phyloP scores from a whole-genome alignment of 1,140 invertebrate species.

The Lasioglossum albipes region DNA sequence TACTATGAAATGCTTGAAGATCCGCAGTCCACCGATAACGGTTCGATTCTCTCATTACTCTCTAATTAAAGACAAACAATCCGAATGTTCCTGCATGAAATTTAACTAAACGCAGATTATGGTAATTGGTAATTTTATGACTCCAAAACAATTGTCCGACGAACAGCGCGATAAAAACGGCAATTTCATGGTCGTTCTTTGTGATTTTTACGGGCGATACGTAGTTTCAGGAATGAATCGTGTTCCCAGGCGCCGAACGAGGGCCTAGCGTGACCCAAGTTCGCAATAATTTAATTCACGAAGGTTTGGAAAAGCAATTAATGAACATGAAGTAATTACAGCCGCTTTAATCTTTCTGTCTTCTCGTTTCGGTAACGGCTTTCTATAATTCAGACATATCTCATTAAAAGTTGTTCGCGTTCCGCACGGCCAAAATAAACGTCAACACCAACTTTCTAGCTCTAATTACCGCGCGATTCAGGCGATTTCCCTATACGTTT shows the following conservation, averaged over 20 bases:
- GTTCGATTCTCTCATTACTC: too few species aligned
- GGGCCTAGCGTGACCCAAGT: constrained; percentile 31
- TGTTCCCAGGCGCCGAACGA: not conserved
- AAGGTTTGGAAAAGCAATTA: constrained; percentile 49
- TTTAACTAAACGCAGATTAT: too few species aligned
- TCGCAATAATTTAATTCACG: constrained; percentile 47
- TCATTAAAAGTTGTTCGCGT: constrained; percentile 52
- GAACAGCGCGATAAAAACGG: too few species aligned
- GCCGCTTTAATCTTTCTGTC: constrained; percentile 50
- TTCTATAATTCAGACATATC: constrained; percentile 52
- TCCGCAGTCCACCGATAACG: too few species aligned
- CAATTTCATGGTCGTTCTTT: too few species aligned
- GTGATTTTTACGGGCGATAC: too few species aligned
- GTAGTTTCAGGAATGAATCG: too few species aligned
- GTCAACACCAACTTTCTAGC: constrained; percentile 45
- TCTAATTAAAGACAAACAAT: too few species aligned
- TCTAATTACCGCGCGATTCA: constrained; percentile 49
- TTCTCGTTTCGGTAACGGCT: constrained; percentile 41
- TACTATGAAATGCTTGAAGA: too few species aligned
- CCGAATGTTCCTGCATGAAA: too few species aligned
- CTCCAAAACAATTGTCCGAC: too few species aligned
- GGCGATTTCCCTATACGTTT: constrained; percentile 37
- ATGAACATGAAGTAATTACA: constrained; percentile 49
- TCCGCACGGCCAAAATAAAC: constrained; percentile 44
- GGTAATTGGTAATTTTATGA: too few species aligned